Base-by-base conservation (phyloP, 2,797 vertebrate species). In the Erpetoichthys calabaricus region DNA sequence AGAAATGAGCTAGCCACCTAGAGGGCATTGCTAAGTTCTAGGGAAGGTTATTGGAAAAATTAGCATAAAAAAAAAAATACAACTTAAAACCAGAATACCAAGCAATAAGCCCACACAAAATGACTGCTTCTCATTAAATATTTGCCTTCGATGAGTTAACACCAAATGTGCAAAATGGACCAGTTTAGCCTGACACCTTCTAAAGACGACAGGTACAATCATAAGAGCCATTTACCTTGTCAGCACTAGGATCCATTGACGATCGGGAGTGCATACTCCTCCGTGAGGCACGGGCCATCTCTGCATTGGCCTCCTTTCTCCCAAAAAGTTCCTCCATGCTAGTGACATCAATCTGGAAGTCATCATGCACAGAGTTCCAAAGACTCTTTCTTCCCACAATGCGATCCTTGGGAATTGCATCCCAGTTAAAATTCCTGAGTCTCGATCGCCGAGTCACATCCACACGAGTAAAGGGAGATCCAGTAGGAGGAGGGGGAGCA, bases 401-500 rank as follows among this genome's bases (percentile, higher is more conserved):
- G 42, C 81, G 82, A 68, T 88, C 82, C 66, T 78, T 83, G 47
- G 84, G 83, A 60, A 87, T 86, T 1, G 77, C 73, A 62, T 87
- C 85, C 85, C 83, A 88, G 72, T 88, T 88, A 7, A 88, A 73
- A 65, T 85, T 85, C 65, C 84, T 77, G 47, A 86, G 73, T 10
- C 78, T 77, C 57, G 83, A 81, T 45, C 69, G 70, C 0, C 72
- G 69, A 42, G 53, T 68, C 0, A 69, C 72, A 57, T 77, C 78
- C 4, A 63, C 42, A 6, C 67, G 73, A 61, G 64, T 69, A 4
- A 84, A 66, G 5, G 66, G 67, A 1, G 67, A 65, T 3, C 64
- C 61, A 2, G 60, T 42, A 42, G 61, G 8, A 2, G 63, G 63
- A 4, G 47, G 47, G 6, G 47, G 47, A 47, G 25, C 25, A 25